Conservation (phyloP, 2,113 vertebrate species). For the Motacilla alba region DNA sequence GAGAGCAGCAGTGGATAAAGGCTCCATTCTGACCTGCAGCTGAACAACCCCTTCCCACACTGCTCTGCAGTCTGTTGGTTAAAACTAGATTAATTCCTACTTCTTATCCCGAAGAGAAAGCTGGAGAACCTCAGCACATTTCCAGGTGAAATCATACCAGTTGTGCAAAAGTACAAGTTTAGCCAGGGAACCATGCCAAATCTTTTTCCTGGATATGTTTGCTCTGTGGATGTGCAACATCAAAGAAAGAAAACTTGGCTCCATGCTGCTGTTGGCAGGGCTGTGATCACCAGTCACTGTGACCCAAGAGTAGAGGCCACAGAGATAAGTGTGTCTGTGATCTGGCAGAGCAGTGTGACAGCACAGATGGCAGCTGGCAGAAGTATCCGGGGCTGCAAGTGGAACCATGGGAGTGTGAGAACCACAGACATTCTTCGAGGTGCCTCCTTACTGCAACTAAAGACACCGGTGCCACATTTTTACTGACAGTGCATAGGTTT, state of each 20-base stretch:
- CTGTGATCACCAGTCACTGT: neutral
- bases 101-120: neutral
- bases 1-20: neutral
- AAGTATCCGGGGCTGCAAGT: neutral
- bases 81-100: neutral
- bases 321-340: neutral
- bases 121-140: neutral
- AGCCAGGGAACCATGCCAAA: neutral
- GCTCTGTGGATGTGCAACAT: neutral
- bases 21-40: neutral
- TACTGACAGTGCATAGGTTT: rapidly evolving
- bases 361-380: neutral
- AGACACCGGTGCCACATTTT: neutral
- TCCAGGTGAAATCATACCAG: neutral
- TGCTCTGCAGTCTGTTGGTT: neutral
- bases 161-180: neutral
- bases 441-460: neutral
- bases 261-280: neutral
- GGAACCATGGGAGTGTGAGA: rapidly evolving
- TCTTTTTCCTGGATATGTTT: neutral
- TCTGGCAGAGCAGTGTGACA: neutral
- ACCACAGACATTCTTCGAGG: neutral
- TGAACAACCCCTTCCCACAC: neutral
- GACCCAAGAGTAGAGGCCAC: neutral
- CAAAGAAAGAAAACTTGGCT: neutral